Percentiles rank a stretch among this genome's conserved stretches.
phyloP scores from a whole-genome alignment of 2,888 invertebrate genomes.

The Thalpophila matura region DNA sequence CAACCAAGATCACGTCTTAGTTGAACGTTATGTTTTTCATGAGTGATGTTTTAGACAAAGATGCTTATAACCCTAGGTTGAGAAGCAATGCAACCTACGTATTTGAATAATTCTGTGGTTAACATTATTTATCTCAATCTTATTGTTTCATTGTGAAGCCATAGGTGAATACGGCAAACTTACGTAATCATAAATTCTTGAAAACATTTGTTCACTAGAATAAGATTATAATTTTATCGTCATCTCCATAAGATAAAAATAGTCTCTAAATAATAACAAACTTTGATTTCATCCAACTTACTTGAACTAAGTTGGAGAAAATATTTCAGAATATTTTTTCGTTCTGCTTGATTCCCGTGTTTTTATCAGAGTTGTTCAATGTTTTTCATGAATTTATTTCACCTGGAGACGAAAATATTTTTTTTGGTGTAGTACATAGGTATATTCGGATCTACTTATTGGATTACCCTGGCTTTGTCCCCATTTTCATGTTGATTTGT shows the following conservation, averaged over 20 bases:
- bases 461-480: conserved; percentile 18
- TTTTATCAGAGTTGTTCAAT: conserved; percentile 23
- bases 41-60: background rate
- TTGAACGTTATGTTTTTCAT: background rate
- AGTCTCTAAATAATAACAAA: background rate
- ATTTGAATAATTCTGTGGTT: background rate
- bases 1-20: too few relatives aligned
- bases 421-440: conserved; percentile 4
- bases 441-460: conserved; percentile 14
- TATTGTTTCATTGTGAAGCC: too few relatives aligned
- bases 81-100: too few relatives aligned
- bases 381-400: conserved; percentile 45
- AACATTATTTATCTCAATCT: background rate
- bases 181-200: too few relatives aligned
- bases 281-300: conserved; percentile 17
- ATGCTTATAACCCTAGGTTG: background rate
- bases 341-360: conserved; percentile 23
- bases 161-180: too few relatives aligned
- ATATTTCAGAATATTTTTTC: conserved; percentile 25
- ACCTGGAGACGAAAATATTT: conserved; percentile 36
- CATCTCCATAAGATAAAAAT: background rate
- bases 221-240: too few relatives aligned
- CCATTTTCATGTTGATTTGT: conserved; percentile 25
- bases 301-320: conserved; percentile 11
- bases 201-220: too few relatives aligned